Evolutionary conservation across 1,140 invertebrate species (phyloP).

Genomic region (Cydia pomonella): DNA sequence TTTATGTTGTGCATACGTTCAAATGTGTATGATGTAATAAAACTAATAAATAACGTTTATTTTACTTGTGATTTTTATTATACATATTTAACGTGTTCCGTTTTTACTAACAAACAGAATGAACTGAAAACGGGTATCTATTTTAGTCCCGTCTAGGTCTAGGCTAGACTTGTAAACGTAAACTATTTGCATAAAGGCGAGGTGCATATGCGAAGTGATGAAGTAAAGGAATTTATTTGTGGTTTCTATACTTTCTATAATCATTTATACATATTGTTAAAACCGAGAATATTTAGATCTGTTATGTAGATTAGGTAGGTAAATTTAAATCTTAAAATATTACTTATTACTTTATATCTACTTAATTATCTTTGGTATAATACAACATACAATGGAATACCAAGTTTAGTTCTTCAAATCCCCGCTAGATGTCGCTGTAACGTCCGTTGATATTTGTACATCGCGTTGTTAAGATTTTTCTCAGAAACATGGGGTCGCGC

Average conservation of each 20-base stretch:
- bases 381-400: too few species aligned
- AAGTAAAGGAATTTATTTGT: constrained; percentile 7
- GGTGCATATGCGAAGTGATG: not conserved
- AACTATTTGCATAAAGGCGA: not conserved
- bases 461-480: not conserved
- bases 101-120: constrained; percentile 19
- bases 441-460: not conserved
- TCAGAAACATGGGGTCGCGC: not conserved
- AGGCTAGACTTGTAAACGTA: constrained; percentile 19
- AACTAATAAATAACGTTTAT: constrained; percentile 5
- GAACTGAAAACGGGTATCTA: constrained; percentile 13
- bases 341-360: too few species aligned
- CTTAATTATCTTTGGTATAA: too few species aligned
- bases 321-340: too few species aligned
- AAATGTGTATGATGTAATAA: too few species aligned
- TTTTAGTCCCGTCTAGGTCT: constrained; percentile 22
- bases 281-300: not conserved
- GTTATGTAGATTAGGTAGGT: too few species aligned
- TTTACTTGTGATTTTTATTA: not conserved
- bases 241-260: not conserved
- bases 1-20: too few species aligned
- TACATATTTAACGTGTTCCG: not conserved
- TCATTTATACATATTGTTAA: not conserved
- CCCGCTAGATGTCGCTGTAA: not conserved
- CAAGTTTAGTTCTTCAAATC: too few species aligned